These are phyloP conservation scores for Pomatorhinus ruficollis DNA, from an alignment of 2,113 vertebrate genomes.

Conservation along the genomic window DNA sequence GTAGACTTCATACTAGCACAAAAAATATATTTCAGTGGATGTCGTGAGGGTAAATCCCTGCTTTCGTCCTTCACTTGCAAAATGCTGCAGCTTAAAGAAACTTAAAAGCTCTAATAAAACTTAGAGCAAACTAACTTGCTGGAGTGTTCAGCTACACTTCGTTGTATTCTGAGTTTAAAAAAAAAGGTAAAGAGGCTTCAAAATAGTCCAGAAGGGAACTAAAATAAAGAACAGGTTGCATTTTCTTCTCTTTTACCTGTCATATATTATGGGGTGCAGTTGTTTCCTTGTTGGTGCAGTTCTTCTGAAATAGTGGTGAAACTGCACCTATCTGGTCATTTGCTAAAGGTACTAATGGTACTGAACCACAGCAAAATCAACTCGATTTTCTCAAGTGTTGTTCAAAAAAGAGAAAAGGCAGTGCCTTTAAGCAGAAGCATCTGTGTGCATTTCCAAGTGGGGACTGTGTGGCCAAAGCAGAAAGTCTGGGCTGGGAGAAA, in stretches of 20 bases:
- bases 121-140: conserved; percentile 19
- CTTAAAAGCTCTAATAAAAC: conserved; percentile 66
- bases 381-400: accelerated
- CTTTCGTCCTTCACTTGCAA: conserved; percentile 55
- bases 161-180: not conserved
- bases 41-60: conserved; percentile 55
- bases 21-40: conserved; percentile 58
- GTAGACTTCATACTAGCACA: conserved; percentile 62
- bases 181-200: not conserved
- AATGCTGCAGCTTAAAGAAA: conserved; percentile 59
- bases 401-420: not conserved
- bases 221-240: not conserved
- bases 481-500: not conserved
- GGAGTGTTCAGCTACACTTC: not conserved
- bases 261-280: not conserved
- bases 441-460: not conserved
- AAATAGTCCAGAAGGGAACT: not conserved
- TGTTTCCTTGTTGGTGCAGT: not conserved
- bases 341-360: not conserved
- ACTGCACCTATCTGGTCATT: not conserved
- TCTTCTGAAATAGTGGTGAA: not conserved
- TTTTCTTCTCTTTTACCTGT: not conserved
- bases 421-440: not conserved
- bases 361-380: not conserved
- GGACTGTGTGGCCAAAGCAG: not conserved